phyloP scores from a whole-genome alignment of 2,888 invertebrate species.

The Melitaea athalia region DNA sequence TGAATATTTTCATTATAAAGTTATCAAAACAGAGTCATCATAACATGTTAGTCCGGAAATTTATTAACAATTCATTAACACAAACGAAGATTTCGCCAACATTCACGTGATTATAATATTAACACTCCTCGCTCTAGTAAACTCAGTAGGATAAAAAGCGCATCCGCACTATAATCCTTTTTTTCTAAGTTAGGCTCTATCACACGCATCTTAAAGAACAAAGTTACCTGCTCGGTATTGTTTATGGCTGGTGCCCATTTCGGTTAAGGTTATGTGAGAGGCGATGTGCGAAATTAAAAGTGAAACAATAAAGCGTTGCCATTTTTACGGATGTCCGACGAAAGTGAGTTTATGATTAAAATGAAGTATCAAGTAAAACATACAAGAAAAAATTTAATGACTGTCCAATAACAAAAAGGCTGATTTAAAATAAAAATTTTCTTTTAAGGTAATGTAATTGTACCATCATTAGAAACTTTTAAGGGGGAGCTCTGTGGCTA shows the following conservation, averaged over 20 bases:
- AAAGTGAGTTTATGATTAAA: conserved; percentile 29
- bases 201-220: conserved; percentile 14
- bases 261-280: conserved; percentile 48
- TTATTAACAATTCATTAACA: conserved; percentile 1
- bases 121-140: conserved; percentile 67
- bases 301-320: conserved; percentile 27
- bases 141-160: conserved; percentile 35
- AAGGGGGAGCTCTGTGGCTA: too few species aligned
- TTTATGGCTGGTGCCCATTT: conserved; percentile 60
- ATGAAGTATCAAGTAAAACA: conserved; percentile 4
- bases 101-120: conserved; percentile 40
- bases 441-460: too few species aligned
- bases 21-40: not conserved
- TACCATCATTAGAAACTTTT: too few species aligned
- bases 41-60: not conserved
- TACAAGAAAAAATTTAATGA: not conserved
- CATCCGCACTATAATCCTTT: conserved; percentile 25
- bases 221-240: conserved; percentile 47
- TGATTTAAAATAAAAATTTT: too few species aligned
- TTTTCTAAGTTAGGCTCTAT: conserved; percentile 17
- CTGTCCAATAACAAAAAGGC: not conserved
- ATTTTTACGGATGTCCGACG: conserved; percentile 24
- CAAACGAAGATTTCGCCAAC: conserved; percentile 19
- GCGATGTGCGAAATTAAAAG: conserved; percentile 34
- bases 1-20: not conserved